Conservation (phyloP, 2,113 vertebrate genomes). For the Xyrauchen texanus region DNA sequence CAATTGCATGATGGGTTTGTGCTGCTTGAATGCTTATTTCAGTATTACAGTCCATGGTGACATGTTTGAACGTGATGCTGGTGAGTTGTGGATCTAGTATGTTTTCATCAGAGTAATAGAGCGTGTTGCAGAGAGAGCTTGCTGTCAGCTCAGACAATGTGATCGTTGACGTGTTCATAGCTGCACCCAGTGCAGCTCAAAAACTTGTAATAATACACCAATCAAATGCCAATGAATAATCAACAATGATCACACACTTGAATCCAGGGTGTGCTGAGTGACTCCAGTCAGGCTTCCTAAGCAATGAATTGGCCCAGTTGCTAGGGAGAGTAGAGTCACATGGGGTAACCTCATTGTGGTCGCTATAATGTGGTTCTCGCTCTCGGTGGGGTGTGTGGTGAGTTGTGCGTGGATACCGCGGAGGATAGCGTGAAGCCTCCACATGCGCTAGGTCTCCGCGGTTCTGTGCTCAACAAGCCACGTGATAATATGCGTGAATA, state of each 20-base stretch:
- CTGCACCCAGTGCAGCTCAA: neutral
- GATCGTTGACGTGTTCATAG: neutral
- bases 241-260: neutral
- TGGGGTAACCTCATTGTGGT: too few species aligned
- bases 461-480: too few species aligned
- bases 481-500: too few species aligned
- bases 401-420: too few species aligned
- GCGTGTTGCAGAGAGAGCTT: neutral
- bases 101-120: conserved; percentile 36
- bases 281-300: too few species aligned
- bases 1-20: neutral
- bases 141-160: conserved; percentile 1
- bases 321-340: too few species aligned
- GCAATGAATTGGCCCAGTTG: too few species aligned
- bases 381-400: too few species aligned
- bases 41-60: neutral
- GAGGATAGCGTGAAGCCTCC: too few species aligned
- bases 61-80: neutral
- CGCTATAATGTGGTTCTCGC: too few species aligned
- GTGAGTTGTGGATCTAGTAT: neutral
- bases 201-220: neutral
- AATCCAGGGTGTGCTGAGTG: too few species aligned
- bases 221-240: neutral
- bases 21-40: neutral
- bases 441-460: too few species aligned